Evolutionary conservation across 2,888 invertebrate genomes (phyloP).

Genomic region (Melinaea marsaeus): DNA sequence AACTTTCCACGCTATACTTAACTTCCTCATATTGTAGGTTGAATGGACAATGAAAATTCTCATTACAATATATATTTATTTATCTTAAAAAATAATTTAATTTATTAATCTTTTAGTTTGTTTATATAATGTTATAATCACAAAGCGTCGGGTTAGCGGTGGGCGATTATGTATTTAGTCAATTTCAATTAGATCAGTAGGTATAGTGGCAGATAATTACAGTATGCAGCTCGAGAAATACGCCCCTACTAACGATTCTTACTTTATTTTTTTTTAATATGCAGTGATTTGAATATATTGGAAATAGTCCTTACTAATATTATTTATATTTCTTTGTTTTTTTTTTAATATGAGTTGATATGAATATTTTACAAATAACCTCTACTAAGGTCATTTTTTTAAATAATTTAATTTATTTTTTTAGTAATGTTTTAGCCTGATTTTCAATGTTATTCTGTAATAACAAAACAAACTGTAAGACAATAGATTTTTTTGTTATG

Average conservation of each 20-base stretch:
- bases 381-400: too few relatives aligned
- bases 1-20: slow-evolving; percentile 29
- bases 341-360: neutral
- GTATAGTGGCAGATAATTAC: slow-evolving; percentile 22
- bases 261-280: slow-evolving; percentile 14
- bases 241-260: slow-evolving; percentile 19
- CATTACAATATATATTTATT: too few relatives aligned
- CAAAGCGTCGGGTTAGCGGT: slow-evolving; percentile 19
- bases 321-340: too few relatives aligned
- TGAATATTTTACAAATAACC: neutral
- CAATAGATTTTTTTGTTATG: too few relatives aligned
- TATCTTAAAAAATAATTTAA: neutral
- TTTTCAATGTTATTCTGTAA: too few relatives aligned
- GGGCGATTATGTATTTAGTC: slow-evolving; percentile 22
- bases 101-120: neutral
- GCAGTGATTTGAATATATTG: neutral
- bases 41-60: neutral
- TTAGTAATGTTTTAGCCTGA: too few relatives aligned
- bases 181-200: slow-evolving; percentile 29
- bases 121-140: neutral
- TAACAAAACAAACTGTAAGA: too few relatives aligned
- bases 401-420: too few relatives aligned
- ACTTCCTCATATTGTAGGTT: slow-evolving; percentile 31
- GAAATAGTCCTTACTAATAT: neutral
- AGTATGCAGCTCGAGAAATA: slow-evolving; percentile 21